Percentiles rank a stretch among this genome's conserved stretches.
These are phyloP conservation scores for Embidobia sp. DNA, from an alignment of 2,888 invertebrate genomes.

Conservation along the genomic window DNA sequence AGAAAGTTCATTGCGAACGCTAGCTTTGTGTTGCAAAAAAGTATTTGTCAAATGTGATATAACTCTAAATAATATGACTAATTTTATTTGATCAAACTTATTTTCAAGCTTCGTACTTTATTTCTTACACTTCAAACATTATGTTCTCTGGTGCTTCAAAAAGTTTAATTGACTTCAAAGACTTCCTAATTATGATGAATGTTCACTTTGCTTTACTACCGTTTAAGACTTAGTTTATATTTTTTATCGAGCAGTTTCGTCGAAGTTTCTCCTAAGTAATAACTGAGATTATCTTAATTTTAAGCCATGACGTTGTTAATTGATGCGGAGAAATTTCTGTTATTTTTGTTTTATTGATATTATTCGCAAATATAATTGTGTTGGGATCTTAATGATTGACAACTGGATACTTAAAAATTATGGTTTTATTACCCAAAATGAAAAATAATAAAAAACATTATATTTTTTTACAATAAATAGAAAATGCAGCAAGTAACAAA, in stretches of 20 bases:
- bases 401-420: slow-evolving; percentile 18
- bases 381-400: no score
- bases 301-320: no score
- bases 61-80: slow-evolving; percentile 9
- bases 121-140: slow-evolving; percentile 32
- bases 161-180: slow-evolving; percentile 53
- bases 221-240: slow-evolving; percentile 16
- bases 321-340: no score
- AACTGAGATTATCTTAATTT: slow-evolving; percentile 2
- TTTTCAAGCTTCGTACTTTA: slow-evolving; percentile 31
- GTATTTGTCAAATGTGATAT: no score
- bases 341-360: no score
- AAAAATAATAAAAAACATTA: slow-evolving; percentile 13
- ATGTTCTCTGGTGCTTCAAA: slow-evolving; percentile 23
- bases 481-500: slow-evolving; percentile 22
- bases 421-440: slow-evolving; percentile 31
- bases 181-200: slow-evolving; percentile 52
- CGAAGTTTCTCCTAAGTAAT: slow-evolving; percentile 14
- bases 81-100: slow-evolving; percentile 30
- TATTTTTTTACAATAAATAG: slow-evolving; percentile 20
- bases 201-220: slow-evolving; percentile 17
- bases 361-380: no score
- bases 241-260: slow-evolving; percentile 7
- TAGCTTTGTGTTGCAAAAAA: no score
- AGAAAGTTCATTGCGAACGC: no score